Conservation (phyloP, 2,797 vertebrate species). For the Anas acuta region DNA sequence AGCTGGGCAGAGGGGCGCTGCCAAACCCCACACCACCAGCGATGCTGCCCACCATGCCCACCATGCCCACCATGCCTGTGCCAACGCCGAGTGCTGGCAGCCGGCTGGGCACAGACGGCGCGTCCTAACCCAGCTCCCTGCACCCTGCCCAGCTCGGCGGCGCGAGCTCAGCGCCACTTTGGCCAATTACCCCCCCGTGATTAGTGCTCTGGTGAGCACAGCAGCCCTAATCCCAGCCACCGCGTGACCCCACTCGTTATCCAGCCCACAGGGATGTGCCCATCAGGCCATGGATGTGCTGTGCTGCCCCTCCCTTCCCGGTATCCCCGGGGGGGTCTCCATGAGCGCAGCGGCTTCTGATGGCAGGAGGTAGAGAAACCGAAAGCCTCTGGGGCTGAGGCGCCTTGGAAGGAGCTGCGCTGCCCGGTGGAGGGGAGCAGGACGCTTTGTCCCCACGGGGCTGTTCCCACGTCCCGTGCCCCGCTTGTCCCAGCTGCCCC, state of each 20-base stretch:
- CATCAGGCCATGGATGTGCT: background rate
- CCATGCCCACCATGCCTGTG: background rate
- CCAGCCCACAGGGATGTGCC: accelerated
- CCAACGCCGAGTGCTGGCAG: background rate
- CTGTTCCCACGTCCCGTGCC: background rate
- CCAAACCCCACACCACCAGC: accelerated
- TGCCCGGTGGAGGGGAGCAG: background rate
- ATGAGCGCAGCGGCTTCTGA: background rate
- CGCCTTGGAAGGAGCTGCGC: accelerated
- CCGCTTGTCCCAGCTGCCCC: background rate
- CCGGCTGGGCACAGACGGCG: background rate
- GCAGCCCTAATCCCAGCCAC: background rate
- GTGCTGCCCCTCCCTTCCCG: background rate
- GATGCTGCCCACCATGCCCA: accelerated
- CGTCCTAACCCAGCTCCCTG: background rate
- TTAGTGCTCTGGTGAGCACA: background rate
- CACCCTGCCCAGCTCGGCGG: background rate
- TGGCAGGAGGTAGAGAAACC: background rate
- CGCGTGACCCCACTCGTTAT: accelerated
- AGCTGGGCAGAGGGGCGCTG: background rate
- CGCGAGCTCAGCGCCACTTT: background rate
- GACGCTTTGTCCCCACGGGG: background rate
- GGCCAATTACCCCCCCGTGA: background rate
- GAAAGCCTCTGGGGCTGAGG: background rate
- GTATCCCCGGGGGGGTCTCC: background rate